These are phyloP conservation scores for Oscheius sp. DNA, from an alignment of 2,888 invertebrate genomes.

Conservation along the genomic window DNA sequence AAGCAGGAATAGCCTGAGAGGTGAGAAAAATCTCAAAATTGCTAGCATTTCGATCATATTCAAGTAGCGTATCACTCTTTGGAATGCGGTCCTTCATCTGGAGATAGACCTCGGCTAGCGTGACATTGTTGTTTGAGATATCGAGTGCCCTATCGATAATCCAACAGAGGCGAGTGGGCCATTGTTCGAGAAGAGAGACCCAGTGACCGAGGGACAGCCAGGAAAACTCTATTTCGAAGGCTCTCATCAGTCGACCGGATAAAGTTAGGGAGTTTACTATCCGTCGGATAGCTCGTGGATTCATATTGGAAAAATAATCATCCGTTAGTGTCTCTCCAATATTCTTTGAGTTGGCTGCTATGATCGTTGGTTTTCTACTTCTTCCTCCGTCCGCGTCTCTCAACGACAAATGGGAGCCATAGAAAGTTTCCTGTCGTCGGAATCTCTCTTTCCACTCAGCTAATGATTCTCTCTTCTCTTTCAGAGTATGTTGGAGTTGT, in stretches of 20 bases:
- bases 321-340: conserved; percentile 78
- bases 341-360: conserved; percentile 14
- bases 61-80: conserved; percentile 49
- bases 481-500: conserved; percentile 59
- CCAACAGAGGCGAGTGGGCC: conserved; percentile 98
- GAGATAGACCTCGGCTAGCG: conserved; percentile 79
- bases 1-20: conserved; percentile 44
- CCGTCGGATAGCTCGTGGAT: conserved; percentile 87
- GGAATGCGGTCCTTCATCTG: conserved; percentile 77
- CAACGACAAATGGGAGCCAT: conserved; percentile 62
- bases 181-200: conserved; percentile 89
- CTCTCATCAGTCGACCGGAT: conserved; percentile 83
- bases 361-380: conserved; percentile 34
- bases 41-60: conserved; percentile 61
- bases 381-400: conserved; percentile 46
- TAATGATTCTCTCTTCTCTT: conserved; percentile 56
- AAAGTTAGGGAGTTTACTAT: conserved; percentile 68
- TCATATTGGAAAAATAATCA: conserved; percentile 98
- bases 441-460: conserved; percentile 63
- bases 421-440: conserved; percentile 61
- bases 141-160: conserved; percentile 84
- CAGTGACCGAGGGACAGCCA: conserved; percentile 86
- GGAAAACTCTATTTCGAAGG: conserved; percentile 98
- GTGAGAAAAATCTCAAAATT: conserved; percentile 59
- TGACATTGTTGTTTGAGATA: conserved; percentile 79